Evolutionary conservation across 2,888 invertebrate species (phyloP).

Genomic region (Caenorhabditis sp.): DNA sequence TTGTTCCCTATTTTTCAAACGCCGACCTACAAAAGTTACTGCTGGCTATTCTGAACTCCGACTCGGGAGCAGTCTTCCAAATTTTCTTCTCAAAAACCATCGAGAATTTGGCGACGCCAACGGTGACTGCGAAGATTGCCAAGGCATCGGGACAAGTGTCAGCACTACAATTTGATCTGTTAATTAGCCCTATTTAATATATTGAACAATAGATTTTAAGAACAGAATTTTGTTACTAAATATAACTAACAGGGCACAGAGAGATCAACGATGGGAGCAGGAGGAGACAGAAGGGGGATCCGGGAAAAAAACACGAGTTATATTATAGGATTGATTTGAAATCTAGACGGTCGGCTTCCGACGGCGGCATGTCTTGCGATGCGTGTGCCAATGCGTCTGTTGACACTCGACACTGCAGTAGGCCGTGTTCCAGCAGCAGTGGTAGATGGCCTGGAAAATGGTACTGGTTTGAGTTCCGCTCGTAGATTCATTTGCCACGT

Average conservation of each 20-base stretch:
- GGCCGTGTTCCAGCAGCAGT: conserved; percentile 93
- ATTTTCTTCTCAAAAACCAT: conserved; percentile 54
- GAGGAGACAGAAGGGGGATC: neutral
- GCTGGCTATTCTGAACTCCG: conserved; percentile 26
- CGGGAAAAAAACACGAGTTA: neutral
- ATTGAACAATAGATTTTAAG: conserved; percentile 44
- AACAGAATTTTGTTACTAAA: neutral
- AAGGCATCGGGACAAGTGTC: conserved; percentile 51
- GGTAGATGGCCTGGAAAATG: conserved; percentile 88
- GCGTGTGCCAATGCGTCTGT: conserved; percentile 85
- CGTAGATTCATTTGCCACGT: too few species aligned
- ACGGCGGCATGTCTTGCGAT: conserved; percentile 80
- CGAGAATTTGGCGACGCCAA: conserved; percentile 43
- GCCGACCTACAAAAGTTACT: conserved; percentile 33
- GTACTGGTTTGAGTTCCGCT: neutral
- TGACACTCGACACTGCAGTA: conserved; percentile 92
- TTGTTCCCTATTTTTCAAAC: conserved; percentile 26
- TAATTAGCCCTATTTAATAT: conserved; percentile 40
- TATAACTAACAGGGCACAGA: neutral
- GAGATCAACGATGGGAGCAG: conserved; percentile 57
- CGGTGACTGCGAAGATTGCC: conserved; percentile 16
- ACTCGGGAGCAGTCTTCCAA: conserved; percentile 22
- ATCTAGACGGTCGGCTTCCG: neutral
- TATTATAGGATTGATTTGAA: neutral
- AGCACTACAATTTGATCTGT: conserved; percentile 48